Conservation (phyloP, 2,797 vertebrate species). For the Channallabes apus region DNA sequence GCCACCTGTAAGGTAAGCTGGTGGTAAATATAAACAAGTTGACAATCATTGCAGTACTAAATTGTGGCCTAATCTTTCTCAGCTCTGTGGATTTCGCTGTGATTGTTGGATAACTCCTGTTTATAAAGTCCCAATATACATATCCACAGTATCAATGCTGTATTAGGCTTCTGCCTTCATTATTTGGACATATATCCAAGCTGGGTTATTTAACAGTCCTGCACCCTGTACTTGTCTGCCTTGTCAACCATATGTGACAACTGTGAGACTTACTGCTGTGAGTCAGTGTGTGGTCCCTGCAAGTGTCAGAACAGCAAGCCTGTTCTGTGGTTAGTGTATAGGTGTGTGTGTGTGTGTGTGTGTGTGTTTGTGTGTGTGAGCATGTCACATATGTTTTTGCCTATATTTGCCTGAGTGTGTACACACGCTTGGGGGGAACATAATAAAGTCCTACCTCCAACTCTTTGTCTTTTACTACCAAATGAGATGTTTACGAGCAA, state of each 20-base stretch:
- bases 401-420: slow-evolving; percentile 51
- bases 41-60: background rate
- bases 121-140: slow-evolving; percentile 11
- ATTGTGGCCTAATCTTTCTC: background rate
- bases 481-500: slow-evolving; percentile 69
- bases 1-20: background rate
- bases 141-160: background rate
- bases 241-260: slow-evolving; percentile 68
- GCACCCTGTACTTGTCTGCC: slow-evolving; percentile 61
- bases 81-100: background rate
- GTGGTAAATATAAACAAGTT: background rate
- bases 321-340: slow-evolving; percentile 69
- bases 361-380: slow-evolving; percentile 19
- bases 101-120: background rate
- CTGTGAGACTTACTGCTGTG: slow-evolving; percentile 48
- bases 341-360: slow-evolving; percentile 57
- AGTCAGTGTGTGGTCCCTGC: slow-evolving; percentile 72
- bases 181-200: slow-evolving; percentile 14
- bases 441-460: slow-evolving; percentile 60
- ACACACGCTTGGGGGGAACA: slow-evolving; percentile 54
- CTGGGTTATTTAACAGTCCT: slow-evolving; percentile 41
- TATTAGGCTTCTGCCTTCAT: background rate
- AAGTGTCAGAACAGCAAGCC: slow-evolving; percentile 66
- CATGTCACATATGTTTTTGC: slow-evolving; percentile 51
- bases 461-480: slow-evolving; percentile 68